These are phyloP conservation scores for Oncopodura yosiiana DNA, from an alignment of 1,140 invertebrate genomes.

Conservation along the genomic window DNA sequence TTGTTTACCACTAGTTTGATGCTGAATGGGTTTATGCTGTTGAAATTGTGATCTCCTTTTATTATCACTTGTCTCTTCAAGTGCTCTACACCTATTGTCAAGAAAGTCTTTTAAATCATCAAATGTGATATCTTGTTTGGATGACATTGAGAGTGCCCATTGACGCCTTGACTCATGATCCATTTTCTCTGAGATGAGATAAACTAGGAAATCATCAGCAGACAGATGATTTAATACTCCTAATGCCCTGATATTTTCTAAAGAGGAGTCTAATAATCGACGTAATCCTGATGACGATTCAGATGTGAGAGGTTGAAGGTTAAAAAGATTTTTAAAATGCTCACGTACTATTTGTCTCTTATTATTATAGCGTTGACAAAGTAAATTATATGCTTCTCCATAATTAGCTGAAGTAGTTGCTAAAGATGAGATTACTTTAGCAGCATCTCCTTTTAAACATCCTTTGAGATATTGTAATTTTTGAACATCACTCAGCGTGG, in stretches of 20 bases:
- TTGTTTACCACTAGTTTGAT: too few species aligned
- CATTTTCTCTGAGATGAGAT: slow-evolving; percentile 11
- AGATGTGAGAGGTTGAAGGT: not conserved
- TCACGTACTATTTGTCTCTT: slow-evolving; percentile 9
- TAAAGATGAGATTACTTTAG: not conserved
- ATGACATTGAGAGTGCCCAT: too few species aligned
- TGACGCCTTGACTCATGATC: slow-evolving; percentile 12
- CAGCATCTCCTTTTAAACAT: slow-evolving; percentile 13
- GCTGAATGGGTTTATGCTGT: too few species aligned
- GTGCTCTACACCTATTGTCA: too few species aligned
- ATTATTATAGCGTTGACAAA: slow-evolving; percentile 15
- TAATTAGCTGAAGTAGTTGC: slow-evolving; percentile 8
- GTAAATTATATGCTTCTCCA: slow-evolving; percentile 2
- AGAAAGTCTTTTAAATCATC: too few species aligned
- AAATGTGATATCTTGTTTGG: too few species aligned
- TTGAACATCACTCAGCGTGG: not conserved
- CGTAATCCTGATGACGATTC: not conserved
- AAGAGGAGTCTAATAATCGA: slow-evolving; percentile 9
- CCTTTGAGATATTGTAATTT: slow-evolving; percentile 16
- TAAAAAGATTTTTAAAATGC: not conserved
- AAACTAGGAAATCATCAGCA: slow-evolving; percentile 16
- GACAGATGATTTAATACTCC: not conserved
- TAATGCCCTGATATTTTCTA: slow-evolving; percentile 12
- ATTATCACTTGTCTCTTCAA: too few species aligned
- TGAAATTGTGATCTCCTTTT: too few species aligned